Evolutionary conservation across 2,113 vertebrate genomes (phyloP).

Genomic region (Zapus hudsonius): DNA sequence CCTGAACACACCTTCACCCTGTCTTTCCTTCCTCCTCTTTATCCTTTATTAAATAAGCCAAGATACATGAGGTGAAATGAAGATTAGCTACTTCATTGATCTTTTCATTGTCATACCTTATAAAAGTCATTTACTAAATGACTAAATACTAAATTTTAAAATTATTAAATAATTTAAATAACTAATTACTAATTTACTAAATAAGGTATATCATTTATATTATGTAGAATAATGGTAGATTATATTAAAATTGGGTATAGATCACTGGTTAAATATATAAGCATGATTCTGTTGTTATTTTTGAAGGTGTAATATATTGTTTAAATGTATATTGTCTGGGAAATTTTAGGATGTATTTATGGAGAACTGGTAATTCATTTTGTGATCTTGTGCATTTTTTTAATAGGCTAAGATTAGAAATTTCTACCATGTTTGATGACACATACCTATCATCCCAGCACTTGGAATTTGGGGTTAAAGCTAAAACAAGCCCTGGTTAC

Average conservation of each 20-base stretch:
- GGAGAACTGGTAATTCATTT: no score
- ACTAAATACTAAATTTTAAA: no score
- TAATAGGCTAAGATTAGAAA: no score
- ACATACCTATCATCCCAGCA: no score
- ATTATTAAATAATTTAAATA: no score
- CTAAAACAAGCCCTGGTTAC: no score
- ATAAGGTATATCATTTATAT: not conserved
- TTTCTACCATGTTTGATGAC: no score
- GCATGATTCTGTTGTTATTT: not conserved
- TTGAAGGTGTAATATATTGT: not conserved
- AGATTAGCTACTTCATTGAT: not conserved
- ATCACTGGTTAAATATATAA: not conserved
- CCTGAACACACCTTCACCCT: not conserved
- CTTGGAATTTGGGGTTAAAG: no score
- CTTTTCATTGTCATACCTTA: slow-evolving; percentile 2
- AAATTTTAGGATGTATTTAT: not conserved
- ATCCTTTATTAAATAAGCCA: not conserved
- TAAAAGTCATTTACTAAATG: not conserved
- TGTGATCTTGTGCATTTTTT: no score
- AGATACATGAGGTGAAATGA: not conserved
- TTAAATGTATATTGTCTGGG: not conserved
- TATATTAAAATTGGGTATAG: slow-evolving; percentile 1
- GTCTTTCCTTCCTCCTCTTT: not conserved
- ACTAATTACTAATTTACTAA: no score
- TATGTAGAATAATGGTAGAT: not conserved